A percentile compares a stretch with the other conserved stretches of the same genome.
Evolutionary conservation across 2,113 vertebrate genomes (phyloP).

Genomic region (Ammodytes marinus): DNA sequence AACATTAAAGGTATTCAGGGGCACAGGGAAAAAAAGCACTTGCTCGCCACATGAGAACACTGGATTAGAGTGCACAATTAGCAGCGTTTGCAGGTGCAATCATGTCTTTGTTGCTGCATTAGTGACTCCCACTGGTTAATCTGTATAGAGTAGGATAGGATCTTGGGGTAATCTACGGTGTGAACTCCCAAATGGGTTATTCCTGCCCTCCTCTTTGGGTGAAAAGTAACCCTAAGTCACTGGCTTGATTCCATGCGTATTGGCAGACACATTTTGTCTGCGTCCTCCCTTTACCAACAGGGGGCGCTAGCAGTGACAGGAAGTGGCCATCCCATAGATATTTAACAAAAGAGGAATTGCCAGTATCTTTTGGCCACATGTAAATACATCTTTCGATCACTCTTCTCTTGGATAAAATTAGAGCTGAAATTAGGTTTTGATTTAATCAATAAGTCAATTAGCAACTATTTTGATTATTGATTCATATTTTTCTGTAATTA

Average conservation of each 20-base stretch:
- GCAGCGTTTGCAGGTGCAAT: slow-evolving; percentile 29
- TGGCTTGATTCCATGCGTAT: slow-evolving; percentile 1
- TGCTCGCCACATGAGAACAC: neutral
- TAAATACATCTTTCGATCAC: slow-evolving; percentile 1
- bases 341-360: slow-evolving; percentile 12
- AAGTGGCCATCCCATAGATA: slow-evolving; percentile 10
- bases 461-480: neutral
- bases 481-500: neutral
- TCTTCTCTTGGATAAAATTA: neutral
- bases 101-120: slow-evolving; percentile 24
- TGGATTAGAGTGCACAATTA: slow-evolving; percentile 10
- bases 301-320: neutral
- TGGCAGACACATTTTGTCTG: slow-evolving; percentile 30
- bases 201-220: neutral
- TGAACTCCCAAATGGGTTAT: neutral
- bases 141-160: slow-evolving; percentile 3
- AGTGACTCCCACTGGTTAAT: slow-evolving; percentile 26
- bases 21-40: slow-evolving; percentile 10
- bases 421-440: neutral
- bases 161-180: neutral
- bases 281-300: slow-evolving; percentile 30
- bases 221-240: neutral
- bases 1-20: slow-evolving; percentile 28
- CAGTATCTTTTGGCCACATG: neutral
- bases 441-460: neutral